Base-by-base conservation (phyloP, 2,888 invertebrate species). In the Deilephila porcellus region DNA sequence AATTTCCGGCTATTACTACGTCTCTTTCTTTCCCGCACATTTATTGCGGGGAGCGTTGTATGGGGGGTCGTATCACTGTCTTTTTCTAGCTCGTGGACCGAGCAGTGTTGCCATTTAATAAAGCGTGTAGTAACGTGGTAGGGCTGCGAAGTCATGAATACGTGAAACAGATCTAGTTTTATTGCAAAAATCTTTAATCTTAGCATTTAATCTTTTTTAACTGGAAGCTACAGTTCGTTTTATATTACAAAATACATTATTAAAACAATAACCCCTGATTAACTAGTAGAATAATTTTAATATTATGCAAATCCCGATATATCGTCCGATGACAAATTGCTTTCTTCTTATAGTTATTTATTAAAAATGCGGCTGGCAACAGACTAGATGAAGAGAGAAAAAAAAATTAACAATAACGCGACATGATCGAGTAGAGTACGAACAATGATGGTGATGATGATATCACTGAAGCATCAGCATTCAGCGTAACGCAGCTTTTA, bases 1-100 rank as follows among this genome's bases (percentile, higher is more conserved):
- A 96, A 96, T 96, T 96, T 96, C 96, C 96, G 96, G 95, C 92
- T 92, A 93, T 93, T 93, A 92, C 89, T 93, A 89, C 91, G 91
- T 94, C 94, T 93, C 94, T 93, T 93, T 94, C 95, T 93, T 93
- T 93, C 94, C 89, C 92, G 90, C 89, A 90, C 93, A 91, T 92
- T 93, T 93, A 92, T 93, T 91, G 92, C 89, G 90, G 90, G 85
- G 86, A 85, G 85, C 82, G 88, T 88, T 83, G 85, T 85, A 84
- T 83, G 86, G 86, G 86, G 88, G 84, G 87, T 87, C 82, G 82
- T 92, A 85, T 86, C 85, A 86, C 92, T 84, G 88, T 94, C 94
- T 91, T 91, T 88, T 88, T 94, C 93, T 90, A 87, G 82, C 93
- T 80, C 86, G 85, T 83, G 85, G 86, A 67, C 56, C 32, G 32